These are phyloP conservation scores for Gymnorhina tibicen DNA, from an alignment of 2,113 vertebrate genomes.

Conservation along the genomic window DNA sequence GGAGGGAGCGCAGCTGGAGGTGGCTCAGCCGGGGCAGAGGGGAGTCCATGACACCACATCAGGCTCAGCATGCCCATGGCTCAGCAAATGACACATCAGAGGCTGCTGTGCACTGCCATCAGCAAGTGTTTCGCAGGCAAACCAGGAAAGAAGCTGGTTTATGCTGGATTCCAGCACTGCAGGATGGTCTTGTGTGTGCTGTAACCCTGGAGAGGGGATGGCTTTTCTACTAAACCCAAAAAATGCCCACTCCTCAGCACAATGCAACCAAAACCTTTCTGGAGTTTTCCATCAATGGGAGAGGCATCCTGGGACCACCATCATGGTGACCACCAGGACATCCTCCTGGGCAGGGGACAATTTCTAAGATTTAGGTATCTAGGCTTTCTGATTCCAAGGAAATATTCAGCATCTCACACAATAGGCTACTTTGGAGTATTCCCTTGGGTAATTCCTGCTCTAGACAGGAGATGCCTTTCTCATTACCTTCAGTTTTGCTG, in stretches of 20 bases:
- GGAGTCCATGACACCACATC: rapidly evolving
- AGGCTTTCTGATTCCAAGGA: not conserved
- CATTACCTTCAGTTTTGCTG: not conserved
- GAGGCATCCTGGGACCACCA: not conserved
- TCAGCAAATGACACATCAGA: not conserved
- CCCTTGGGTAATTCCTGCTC: not conserved
- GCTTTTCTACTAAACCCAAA: not conserved
- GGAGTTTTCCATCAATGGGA: not conserved
- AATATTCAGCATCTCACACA: not conserved
- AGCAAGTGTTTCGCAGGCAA: not conserved
- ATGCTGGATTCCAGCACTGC: not conserved
- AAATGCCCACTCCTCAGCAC: not conserved
- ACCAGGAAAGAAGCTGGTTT: not conserved
- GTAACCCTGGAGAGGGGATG: not conserved
- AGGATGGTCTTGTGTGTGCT: not conserved
- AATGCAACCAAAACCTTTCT: not conserved
- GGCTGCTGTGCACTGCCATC: rapidly evolving
- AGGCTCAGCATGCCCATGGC: not conserved
- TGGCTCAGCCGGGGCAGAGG: rapidly evolving
- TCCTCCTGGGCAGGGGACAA: not conserved
- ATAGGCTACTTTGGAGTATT: not conserved
- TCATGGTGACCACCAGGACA: not conserved
- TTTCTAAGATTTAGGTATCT: not conserved
- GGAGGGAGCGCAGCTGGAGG: not conserved
- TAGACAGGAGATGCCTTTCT: not conserved